Percentiles rank a stretch among this genome's conserved stretches.
Conservation (phyloP, 1,140 invertebrate genomes). For the Drusus annulatus region DNA sequence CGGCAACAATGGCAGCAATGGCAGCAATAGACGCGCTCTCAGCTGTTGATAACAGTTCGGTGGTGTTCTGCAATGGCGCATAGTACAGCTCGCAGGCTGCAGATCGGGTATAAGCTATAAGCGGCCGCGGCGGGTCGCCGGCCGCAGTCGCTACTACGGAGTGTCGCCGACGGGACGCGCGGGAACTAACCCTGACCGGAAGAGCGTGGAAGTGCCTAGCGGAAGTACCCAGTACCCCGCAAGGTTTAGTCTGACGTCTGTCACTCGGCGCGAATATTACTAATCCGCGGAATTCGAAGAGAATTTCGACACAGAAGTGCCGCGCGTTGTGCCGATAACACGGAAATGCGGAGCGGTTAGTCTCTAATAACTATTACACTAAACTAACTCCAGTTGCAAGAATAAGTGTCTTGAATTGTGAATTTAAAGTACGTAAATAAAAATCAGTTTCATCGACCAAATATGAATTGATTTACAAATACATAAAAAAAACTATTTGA, state of each 20-base stretch:
- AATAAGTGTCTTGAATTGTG: conserved; percentile 14
- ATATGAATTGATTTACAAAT: too few species aligned
- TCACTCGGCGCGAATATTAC: conserved; percentile 15
- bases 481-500: too few species aligned
- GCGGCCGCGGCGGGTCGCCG: not conserved
- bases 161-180: conserved; percentile 43
- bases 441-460: too few species aligned
- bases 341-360: conserved; percentile 25
- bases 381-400: not conserved
- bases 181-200: conserved; percentile 32
- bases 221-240: conserved; percentile 46
- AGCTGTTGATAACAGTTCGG: conserved; percentile 26
- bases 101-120: conserved; percentile 50
- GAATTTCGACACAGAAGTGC: conserved; percentile 37
- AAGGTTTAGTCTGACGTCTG: conserved; percentile 51
- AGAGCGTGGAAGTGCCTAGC: conserved; percentile 46
- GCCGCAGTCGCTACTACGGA: conserved; percentile 45
- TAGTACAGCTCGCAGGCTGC: too few species aligned
- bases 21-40: not conserved
- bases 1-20: not conserved
- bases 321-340: conserved; percentile 27
- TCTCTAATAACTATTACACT: not conserved
- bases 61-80: not conserved
- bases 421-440: not conserved
- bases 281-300: conserved; percentile 4